Conservation (phyloP, 1,140 invertebrate genomes). For the Neuroterus valhalla region DNA sequence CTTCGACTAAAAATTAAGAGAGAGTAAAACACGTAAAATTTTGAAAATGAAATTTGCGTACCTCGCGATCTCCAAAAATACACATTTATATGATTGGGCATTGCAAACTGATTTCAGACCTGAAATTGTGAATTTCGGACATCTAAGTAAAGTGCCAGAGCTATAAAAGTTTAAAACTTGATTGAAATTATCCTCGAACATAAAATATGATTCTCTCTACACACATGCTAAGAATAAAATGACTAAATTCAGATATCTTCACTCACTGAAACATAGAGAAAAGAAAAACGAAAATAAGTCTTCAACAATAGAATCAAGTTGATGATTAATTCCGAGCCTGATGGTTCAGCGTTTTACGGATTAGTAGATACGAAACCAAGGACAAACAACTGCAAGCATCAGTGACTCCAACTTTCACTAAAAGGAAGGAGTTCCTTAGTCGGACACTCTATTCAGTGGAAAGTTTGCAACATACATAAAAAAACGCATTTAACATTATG, state of each 20-base stretch:
- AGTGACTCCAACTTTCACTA: constrained; percentile 18
- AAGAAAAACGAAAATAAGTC: neutral
- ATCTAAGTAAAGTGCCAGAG: too few species aligned
- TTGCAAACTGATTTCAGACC: neutral
- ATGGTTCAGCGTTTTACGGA: constrained; percentile 16
- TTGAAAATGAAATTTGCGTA: too few species aligned
- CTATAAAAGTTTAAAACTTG: too few species aligned
- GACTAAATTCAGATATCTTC: too few species aligned
- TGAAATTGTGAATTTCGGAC: neutral
- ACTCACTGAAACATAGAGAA: too few species aligned
- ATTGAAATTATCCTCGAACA: too few species aligned
- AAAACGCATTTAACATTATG: neutral
- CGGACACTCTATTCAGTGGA: neutral
- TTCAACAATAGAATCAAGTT: neutral
- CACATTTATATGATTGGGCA: too few species aligned
- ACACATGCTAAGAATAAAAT: too few species aligned
- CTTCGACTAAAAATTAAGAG: too few species aligned
- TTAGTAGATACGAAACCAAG: constrained; percentile 13
- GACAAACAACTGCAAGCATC: constrained; percentile 12
- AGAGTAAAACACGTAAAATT: too few species aligned
- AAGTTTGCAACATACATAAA: neutral
- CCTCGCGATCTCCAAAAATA: too few species aligned
- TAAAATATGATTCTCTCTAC: too few species aligned
- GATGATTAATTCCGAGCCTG: neutral
- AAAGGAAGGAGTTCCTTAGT: constrained; percentile 1